A percentile compares a stretch with the other conserved stretches of the same genome.
phyloP scores from a whole-genome alignment of 2,113 vertebrate genomes.

The Cyprinodon variegatus region DNA sequence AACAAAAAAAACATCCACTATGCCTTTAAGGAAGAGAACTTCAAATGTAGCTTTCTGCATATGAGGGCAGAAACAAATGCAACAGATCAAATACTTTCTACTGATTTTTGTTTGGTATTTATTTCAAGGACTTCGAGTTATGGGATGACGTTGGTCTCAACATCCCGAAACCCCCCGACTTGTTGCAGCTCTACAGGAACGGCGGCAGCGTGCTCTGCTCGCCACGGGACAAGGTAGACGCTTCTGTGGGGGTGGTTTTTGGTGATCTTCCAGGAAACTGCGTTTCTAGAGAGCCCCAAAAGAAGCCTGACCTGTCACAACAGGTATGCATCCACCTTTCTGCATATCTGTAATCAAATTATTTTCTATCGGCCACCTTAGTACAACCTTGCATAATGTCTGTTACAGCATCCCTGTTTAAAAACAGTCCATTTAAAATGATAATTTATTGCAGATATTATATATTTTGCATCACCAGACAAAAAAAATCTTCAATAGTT shows the following conservation, averaged over 20 bases:
- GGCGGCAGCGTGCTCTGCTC: slow-evolving; percentile 85
- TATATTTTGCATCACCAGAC: no score
- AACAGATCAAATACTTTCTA: not conserved
- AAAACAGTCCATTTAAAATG: no score
- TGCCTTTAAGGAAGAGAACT: no score
- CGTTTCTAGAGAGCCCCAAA: slow-evolving; percentile 57
- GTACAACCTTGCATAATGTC: no score
- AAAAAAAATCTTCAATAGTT: no score
- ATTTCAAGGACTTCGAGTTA: slow-evolving; percentile 94
- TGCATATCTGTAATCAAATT: not conserved
- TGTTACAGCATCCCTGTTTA: no score
- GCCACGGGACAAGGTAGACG: slow-evolving; percentile 83
- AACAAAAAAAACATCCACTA: no score
- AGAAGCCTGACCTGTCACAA: slow-evolving; percentile 67
- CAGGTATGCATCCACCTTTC: slow-evolving; percentile 50
- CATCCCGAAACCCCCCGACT: slow-evolving; percentile 95
- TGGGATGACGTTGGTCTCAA: slow-evolving; percentile 99
- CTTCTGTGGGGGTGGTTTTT: slow-evolving; percentile 87
- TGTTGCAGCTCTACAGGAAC: slow-evolving; percentile 94
- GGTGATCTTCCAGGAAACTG: slow-evolving; percentile 83
- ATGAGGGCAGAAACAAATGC: not conserved
- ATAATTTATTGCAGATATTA: no score
- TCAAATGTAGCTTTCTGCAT: not conserved
- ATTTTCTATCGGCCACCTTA: no score
- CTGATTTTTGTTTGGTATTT: not conserved